Evolutionary conservation across 2,113 vertebrate genomes (phyloP).

Genomic region (Urocitellus parryii): DNA sequence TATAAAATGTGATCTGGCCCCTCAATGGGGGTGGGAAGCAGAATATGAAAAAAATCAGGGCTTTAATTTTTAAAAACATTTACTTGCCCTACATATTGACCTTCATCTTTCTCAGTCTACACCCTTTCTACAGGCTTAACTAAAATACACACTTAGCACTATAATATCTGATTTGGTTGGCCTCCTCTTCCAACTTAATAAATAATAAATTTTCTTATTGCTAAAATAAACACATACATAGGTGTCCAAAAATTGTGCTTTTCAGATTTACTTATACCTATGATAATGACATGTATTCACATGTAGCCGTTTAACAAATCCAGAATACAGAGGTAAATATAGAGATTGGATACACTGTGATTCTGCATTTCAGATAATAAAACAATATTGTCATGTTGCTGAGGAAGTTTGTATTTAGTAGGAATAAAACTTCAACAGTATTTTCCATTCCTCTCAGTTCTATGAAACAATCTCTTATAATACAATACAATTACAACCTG

Average conservation of each 20-base stretch:
- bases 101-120: neutral
- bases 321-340: conserved; percentile 56
- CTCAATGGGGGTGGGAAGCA: no score
- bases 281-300: conserved; percentile 53
- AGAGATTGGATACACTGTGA: conserved; percentile 58
- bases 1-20: no score
- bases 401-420: conserved; percentile 80
- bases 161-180: conserved; percentile 26
- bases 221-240: neutral
- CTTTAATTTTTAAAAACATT: conserved; percentile 40
- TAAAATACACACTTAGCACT: conserved; percentile 11
- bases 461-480: conserved; percentile 59
- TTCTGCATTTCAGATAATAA: conserved; percentile 70
- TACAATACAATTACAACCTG: conserved; percentile 11
- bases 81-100: neutral
- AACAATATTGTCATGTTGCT: conserved; percentile 78
- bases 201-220: neutral
- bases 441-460: conserved; percentile 65
- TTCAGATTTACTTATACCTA: conserved; percentile 20
- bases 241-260: conserved; percentile 21
- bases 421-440: conserved; percentile 68
- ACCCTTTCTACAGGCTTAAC: neutral
- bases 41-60: no score
- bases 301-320: conserved; percentile 64
- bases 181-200: neutral